Base-by-base conservation (phyloP, 2,797 vertebrate species). In the Oryzias sinensis region DNA sequence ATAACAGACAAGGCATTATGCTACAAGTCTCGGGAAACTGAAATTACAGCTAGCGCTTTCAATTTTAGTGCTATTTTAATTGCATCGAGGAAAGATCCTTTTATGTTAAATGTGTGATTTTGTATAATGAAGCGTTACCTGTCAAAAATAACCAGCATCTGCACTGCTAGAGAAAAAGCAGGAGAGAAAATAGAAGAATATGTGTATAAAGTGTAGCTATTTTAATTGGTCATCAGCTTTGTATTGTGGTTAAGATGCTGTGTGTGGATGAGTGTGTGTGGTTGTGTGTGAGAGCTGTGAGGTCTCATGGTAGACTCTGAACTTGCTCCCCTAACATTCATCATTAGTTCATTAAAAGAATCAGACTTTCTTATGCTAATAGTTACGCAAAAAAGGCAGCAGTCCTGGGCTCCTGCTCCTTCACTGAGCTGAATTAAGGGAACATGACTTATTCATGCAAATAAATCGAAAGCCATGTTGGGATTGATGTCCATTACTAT, bases 381-480 rank as follows among this genome's bases (percentile, higher is more conserved):
- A 80, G 77, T 72, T 82, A 83, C 64, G 80, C 74, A 81, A 80
- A 78, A 82, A 73, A 76, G 68, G 77, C 62, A 43, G 75, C 70
- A 44, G 70, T 22, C 7, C 43, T n/a, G 27, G 53, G 70, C 71
- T 73, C 46, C 20, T 63, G 59, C 74, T 88, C 70, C 71, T 72
- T 68, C 76, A 77, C 82, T 78, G 80, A 72, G 76, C 80, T 71
- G 79, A 90, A 90, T 90, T 85, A 89, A 86, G 71, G 76, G 55
- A 56, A 72, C 77, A 88, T 90, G 85, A 90, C 71, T 89, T 89
- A 89, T 88, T 93, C 84, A 91, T 89, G 87, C 83, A 89, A 89
- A 90, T 90, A 89, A 91, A 90, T 77, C 72, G 77, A 82, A 88
- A 88, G 83, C 85, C 86, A 81, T 89, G 74, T 89, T 88, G 76